Evolutionary conservation across 1,140 invertebrate genomes (phyloP).

Genomic region (Lethocerus indicus): DNA sequence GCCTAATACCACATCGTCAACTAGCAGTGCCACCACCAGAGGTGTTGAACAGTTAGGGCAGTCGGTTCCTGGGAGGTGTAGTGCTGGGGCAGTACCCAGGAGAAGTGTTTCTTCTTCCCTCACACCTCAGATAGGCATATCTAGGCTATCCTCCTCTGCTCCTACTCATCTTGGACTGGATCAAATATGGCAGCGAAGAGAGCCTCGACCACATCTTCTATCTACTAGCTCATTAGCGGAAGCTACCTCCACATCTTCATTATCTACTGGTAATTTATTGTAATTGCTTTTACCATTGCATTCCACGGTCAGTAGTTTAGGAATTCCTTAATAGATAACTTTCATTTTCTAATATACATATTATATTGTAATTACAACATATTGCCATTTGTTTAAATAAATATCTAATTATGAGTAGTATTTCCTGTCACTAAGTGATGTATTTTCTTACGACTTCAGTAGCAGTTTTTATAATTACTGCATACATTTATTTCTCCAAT

Average conservation of each 20-base stretch:
- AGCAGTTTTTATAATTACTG: too few relatives aligned
- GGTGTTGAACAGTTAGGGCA: slow-evolving; percentile 26
- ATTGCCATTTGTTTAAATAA: too few relatives aligned
- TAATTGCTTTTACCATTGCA: background rate
- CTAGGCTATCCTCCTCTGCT: slow-evolving; percentile 61
- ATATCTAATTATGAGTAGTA: too few relatives aligned
- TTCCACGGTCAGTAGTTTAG: background rate
- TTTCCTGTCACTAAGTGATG: too few relatives aligned
- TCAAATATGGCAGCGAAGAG: slow-evolving; percentile 65
- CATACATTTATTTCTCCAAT: too few relatives aligned
- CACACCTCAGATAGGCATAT: slow-evolving; percentile 21
- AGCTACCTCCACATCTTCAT: slow-evolving; percentile 69
- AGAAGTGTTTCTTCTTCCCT: background rate
- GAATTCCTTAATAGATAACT: too few relatives aligned
- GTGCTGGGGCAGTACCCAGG: slow-evolving; percentile 14
- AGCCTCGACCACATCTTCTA: slow-evolving; percentile 69
- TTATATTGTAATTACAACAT: too few relatives aligned
- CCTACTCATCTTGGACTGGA: slow-evolving; percentile 65
- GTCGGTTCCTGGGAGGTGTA: slow-evolving; percentile 29
- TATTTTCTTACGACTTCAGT: too few relatives aligned
- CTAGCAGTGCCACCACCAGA: slow-evolving; percentile 24
- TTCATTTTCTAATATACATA: too few relatives aligned
- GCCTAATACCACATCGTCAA: slow-evolving; percentile 30
- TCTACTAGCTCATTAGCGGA: slow-evolving; percentile 72
- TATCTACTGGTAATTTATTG: slow-evolving; percentile 41